These are phyloP conservation scores for Sinhomidia bicolor DNA, from an alignment of 2,888 invertebrate genomes.

Conservation along the genomic window DNA sequence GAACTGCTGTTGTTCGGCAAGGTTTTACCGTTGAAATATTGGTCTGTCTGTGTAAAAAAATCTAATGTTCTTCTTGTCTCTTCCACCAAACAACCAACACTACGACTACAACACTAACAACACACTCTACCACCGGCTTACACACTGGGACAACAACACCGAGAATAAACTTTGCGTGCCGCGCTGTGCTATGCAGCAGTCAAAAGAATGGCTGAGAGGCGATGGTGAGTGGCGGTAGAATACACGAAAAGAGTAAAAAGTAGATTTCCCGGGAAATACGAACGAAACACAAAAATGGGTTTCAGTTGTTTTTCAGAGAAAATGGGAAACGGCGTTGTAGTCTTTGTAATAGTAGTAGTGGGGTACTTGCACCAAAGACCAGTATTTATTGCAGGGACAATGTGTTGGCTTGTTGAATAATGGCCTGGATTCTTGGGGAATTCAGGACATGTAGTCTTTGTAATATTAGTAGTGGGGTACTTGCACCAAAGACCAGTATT, in stretches of 20 bases:
- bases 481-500: conserved; percentile 62
- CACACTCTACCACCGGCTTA: not conserved
- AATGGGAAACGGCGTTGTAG: too few relatives aligned
- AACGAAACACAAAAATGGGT: too few relatives aligned
- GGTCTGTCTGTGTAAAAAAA: conserved; percentile 45
- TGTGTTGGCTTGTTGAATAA: conserved; percentile 71
- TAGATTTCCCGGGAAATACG: too few relatives aligned
- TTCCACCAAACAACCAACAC: not conserved
- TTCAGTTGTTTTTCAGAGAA: conserved; percentile 11
- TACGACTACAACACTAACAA: not conserved
- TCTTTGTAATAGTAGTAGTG: conserved; percentile 1
- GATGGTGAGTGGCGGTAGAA: too few relatives aligned
- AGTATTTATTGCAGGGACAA: conserved; percentile 69
- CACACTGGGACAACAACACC: not conserved
- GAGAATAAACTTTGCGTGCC: conserved; percentile 10
- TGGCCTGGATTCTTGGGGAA: conserved; percentile 64
- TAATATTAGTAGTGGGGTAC: conserved; percentile 30
- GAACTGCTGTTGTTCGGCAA: conserved; percentile 3
- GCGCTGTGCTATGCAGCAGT: not conserved
- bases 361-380: conserved; percentile 56
- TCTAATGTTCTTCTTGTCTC: conserved; percentile 44
- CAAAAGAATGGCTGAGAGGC: too few relatives aligned
- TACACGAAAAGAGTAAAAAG: too few relatives aligned
- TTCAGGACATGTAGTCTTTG: conserved; percentile 65
- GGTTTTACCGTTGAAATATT: conserved; percentile 59